These are phyloP conservation scores for Chlamydotis undulata DNA, from an alignment of 2,113 vertebrate species.

Conservation along the genomic window DNA sequence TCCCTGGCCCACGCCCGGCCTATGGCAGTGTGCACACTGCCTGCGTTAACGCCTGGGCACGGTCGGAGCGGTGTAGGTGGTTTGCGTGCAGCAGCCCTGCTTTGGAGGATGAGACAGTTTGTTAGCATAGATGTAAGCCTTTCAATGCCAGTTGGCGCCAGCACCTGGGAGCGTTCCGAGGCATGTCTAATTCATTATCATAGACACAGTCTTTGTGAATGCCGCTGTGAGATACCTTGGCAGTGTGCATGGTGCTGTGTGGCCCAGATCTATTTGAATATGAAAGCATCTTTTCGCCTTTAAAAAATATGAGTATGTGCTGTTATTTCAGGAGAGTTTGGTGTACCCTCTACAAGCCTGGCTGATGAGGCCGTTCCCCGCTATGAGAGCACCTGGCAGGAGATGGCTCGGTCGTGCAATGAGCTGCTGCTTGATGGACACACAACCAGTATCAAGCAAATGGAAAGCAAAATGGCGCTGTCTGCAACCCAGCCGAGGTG, in stretches of 20 bases:
- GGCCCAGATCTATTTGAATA: not conserved
- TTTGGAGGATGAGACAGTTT: not conserved
- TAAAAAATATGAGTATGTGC: not conserved
- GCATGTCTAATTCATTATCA: not conserved
- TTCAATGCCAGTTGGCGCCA: slow-evolving; percentile 7
- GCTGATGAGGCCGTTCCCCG: not conserved
- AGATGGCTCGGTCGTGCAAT: not conserved
- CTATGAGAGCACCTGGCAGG: slow-evolving; percentile 33
- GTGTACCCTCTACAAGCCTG: not conserved
- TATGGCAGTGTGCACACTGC: accelerated
- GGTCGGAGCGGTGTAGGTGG: accelerated
- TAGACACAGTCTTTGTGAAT: not conserved
- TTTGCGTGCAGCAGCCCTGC: not conserved
- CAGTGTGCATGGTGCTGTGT: not conserved
- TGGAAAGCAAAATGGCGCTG: not conserved
- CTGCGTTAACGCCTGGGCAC: not conserved
- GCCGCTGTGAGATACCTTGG: not conserved
- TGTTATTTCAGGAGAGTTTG: not conserved
- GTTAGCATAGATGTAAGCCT: not conserved
- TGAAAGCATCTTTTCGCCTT: not conserved
- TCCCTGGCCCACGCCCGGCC: not conserved
- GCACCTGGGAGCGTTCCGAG: not conserved
- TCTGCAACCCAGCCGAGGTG: not conserved
- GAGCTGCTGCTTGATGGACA: not conserved
- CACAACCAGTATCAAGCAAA: not conserved